Conservation (phyloP, 2,113 vertebrate genomes). For the Catharus bicknelli region DNA sequence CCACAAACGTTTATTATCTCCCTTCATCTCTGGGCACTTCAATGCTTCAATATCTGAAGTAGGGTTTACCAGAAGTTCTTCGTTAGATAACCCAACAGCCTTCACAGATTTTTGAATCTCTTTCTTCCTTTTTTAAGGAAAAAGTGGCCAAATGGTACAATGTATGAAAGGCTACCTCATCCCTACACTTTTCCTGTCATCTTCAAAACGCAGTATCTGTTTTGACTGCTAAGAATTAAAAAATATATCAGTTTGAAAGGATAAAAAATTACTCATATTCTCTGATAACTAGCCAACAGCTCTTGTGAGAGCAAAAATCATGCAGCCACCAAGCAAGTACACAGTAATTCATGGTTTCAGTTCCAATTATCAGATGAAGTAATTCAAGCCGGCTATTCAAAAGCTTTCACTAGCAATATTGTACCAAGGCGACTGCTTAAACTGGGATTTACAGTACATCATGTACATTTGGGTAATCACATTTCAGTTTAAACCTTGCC, state of each 20-base stretch:
- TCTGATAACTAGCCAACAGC: neutral
- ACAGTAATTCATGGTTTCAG: neutral
- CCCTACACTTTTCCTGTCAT: fast-evolving
- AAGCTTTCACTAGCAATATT: neutral
- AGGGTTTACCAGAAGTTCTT: neutral
- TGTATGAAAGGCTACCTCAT: neutral
- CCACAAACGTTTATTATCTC: neutral
- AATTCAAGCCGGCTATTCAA: neutral
- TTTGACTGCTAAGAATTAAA: neutral
- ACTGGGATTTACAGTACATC: neutral
- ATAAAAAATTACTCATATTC: neutral
- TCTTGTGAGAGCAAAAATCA: neutral
- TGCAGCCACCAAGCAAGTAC: neutral
- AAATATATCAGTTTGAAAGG: neutral
- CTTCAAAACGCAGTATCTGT: neutral
- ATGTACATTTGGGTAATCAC: neutral
- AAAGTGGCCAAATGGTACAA: neutral
- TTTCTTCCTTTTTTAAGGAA: neutral
- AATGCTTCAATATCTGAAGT: neutral
- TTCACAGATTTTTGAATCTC: neutral
- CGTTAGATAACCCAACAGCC: too few species aligned
- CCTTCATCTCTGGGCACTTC: neutral
- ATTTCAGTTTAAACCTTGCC: neutral
- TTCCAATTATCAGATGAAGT: neutral
- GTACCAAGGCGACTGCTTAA: neutral